Base-by-base conservation (phyloP, 1,140 invertebrate genomes). In the Aplysia californica region DNA sequence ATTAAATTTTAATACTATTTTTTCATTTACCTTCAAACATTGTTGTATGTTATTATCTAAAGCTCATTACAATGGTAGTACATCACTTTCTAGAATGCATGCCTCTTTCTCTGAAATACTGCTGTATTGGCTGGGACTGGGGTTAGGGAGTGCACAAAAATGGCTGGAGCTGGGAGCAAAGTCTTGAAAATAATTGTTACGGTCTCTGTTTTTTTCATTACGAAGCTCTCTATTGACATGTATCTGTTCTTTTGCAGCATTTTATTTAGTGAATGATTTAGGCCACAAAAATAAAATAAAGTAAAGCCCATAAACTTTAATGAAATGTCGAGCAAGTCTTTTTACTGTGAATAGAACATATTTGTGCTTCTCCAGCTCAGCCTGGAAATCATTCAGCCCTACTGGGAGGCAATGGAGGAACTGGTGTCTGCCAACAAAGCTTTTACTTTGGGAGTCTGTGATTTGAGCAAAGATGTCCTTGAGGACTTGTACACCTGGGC, bases 381-480 rank as follows among this genome's bases (percentile, higher is more conserved):
- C 3, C 82, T 95, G 44, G 89, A 91, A 2, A 92, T 92, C 0
- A 91, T 96, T 29, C 92, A 95, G 87, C 90, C 92, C 20, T 90
- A 95, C 44, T 97, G 96, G 96, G 89, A 85, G 44, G 91, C 92
- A 0, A 83, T 96, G 29, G 95, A 96, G 87, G 90, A 92, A 33
- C 93, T 94, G 79, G 92, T 94, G 0, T 89, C 92, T 74, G 84
- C 91, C 75, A 92, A 92, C 82, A 92, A 92, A 85, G 91, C 96
- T 31, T 91, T 91, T 4, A 94, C 94, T 82, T 90, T 97, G 78
- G 97, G 97, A 23, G 92, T 98, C 18, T 94, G 95, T 58, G 97
- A 98, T 90, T 91, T 98, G n/a, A 95, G 96, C 82, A 94, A 95
- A 39, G 91, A 92, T 3, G 92, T 93, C 35, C 94, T 99, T 66